These are phyloP conservation scores for Suricata suricatta DNA, from an alignment of 2,113 vertebrate species.

Conservation along the genomic window DNA sequence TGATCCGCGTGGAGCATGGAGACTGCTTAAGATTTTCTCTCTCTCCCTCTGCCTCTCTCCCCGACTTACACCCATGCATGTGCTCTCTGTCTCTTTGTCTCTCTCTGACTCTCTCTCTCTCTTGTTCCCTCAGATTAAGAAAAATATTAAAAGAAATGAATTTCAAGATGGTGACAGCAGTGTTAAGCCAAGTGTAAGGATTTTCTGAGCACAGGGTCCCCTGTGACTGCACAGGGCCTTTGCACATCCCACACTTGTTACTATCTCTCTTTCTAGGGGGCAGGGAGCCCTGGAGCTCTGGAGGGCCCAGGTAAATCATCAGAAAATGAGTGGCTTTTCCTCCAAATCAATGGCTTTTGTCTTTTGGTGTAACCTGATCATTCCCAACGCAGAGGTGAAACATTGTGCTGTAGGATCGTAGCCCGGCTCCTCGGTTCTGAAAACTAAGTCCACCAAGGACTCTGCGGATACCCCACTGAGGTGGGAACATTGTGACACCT, in stretches of 20 bases:
- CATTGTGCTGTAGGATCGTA: background rate
- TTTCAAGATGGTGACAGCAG: background rate
- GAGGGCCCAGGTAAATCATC: background rate
- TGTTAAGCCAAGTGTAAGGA: background rate
- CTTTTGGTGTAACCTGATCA: background rate
- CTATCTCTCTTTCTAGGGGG: background rate
- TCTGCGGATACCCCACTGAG: rapidly evolving
- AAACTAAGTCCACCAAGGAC: background rate
- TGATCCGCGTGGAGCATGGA: too few relatives aligned
- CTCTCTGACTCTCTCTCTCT: too few relatives aligned
- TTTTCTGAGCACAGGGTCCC: background rate
- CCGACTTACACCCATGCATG: too few relatives aligned
- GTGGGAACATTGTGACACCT: background rate
- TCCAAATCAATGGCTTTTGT: background rate
- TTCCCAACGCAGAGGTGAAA: background rate
- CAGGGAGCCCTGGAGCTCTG: background rate
- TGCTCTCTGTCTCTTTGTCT: too few relatives aligned
- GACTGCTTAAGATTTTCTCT: too few relatives aligned
- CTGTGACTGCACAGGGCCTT: background rate
- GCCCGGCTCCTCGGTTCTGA: background rate
- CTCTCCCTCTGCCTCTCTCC: too few relatives aligned
- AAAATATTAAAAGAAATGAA: too few relatives aligned
- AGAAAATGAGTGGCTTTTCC: background rate
- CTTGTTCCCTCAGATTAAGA: too few relatives aligned
- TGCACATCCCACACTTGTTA: background rate